Conservation (phyloP, 2,888 invertebrate species). For the Dynastes tityus region DNA sequence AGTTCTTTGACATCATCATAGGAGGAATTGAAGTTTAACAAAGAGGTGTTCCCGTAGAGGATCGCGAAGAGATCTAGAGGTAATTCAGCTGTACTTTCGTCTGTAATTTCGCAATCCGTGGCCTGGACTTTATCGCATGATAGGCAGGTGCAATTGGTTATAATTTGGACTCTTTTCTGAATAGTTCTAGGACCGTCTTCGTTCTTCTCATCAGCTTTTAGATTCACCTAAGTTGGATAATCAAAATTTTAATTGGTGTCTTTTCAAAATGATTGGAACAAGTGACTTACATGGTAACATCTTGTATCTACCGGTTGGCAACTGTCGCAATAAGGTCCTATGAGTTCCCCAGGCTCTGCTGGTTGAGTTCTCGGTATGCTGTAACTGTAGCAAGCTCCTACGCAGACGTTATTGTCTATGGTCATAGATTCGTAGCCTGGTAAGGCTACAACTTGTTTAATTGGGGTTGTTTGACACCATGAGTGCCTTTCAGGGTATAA, state of each 20-base stretch:
- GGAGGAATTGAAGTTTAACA: slow-evolving; percentile 56
- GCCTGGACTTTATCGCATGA: slow-evolving; percentile 73
- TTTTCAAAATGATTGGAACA: not conserved
- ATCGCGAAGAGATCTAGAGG: slow-evolving; percentile 66
- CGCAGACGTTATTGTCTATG: slow-evolving; percentile 81
- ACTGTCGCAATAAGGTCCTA: slow-evolving; percentile 80
- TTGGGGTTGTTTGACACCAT: slow-evolving; percentile 80
- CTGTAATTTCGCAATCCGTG: slow-evolving; percentile 70
- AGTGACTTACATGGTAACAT: slow-evolving; percentile 76
- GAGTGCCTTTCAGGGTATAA: slow-evolving; percentile 81
- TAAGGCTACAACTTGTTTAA: slow-evolving; percentile 79
- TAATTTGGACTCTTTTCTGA: slow-evolving; percentile 78
- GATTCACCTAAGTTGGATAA: slow-evolving; percentile 71
- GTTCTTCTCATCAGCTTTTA: slow-evolving; percentile 74
- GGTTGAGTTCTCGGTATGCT: slow-evolving; percentile 80
- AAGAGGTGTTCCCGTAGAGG: slow-evolving; percentile 59
- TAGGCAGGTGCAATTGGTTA: slow-evolving; percentile 78
- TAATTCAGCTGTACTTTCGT: slow-evolving; percentile 71
- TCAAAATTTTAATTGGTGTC: not conserved
- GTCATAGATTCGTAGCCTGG: slow-evolving; percentile 78
- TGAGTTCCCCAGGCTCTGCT: slow-evolving; percentile 77
- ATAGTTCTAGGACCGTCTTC: slow-evolving; percentile 72
- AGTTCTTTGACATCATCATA: slow-evolving; percentile 64
- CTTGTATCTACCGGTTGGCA: slow-evolving; percentile 78
- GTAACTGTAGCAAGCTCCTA: slow-evolving; percentile 82